phyloP scores from a whole-genome alignment of 2,797 vertebrate genomes.

The Coregonus sp. region DNA sequence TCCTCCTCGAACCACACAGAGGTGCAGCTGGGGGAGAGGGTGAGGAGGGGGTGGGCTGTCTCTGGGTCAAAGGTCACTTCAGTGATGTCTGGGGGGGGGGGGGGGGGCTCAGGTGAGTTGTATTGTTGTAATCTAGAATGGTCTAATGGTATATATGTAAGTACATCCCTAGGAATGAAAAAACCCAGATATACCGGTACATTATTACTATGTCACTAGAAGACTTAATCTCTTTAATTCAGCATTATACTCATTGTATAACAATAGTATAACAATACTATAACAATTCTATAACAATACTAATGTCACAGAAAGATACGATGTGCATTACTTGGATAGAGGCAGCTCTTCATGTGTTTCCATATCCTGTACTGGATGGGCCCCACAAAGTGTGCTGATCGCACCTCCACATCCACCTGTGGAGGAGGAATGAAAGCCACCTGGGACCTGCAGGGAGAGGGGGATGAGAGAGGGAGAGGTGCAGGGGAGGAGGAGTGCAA shows the following conservation, averaged over 20 bases:
- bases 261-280: too few relatives aligned
- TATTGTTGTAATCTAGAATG: neutral
- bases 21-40: constrained; percentile 60
- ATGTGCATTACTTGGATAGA: constrained; percentile 73
- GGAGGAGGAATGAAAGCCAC: constrained; percentile 69
- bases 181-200: neutral
- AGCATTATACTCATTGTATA: too few relatives aligned
- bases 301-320: neutral
- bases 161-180: neutral
- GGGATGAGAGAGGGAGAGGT: neutral
- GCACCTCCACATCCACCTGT: constrained; percentile 67
- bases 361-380: constrained; percentile 80
- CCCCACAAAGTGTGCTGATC: constrained; percentile 73
- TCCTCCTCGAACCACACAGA: constrained; percentile 68
- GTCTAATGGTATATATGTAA: neutral
- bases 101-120: neutral
- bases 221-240: too few relatives aligned
- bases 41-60: constrained; percentile 73
- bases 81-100: constrained; percentile 67
- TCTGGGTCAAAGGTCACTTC: constrained; percentile 73
- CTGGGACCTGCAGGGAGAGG: constrained; percentile 63
- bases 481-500: constrained; percentile 10
- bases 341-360: constrained; percentile 79
- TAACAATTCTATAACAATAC: neutral
- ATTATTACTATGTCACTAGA: neutral